Conservation (phyloP, 2,113 vertebrate genomes). For the Egretta garzetta region DNA sequence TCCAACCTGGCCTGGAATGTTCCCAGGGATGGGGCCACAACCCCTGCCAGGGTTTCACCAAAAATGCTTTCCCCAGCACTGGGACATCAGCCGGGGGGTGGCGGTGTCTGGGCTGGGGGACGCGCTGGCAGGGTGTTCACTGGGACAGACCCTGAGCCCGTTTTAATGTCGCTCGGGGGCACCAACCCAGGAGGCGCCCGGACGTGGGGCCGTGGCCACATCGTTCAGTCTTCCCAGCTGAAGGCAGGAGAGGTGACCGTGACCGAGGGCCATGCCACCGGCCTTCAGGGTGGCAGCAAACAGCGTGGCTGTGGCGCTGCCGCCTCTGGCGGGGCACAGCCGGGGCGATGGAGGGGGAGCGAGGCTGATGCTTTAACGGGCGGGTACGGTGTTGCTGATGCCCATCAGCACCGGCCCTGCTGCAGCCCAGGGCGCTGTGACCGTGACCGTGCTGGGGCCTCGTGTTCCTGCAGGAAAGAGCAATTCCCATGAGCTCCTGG, state of each 20-base stretch:
- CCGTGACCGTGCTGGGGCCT: not conserved
- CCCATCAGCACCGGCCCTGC: not conserved
- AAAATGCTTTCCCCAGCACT: not conserved
- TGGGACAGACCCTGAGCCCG: not conserved
- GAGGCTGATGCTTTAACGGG: not conserved
- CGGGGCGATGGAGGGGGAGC: not conserved
- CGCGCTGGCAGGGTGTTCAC: not conserved
- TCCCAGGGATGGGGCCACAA: too few relatives aligned
- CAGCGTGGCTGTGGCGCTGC: not conserved
- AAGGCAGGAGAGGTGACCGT: not conserved
- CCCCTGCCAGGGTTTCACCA: too few relatives aligned
- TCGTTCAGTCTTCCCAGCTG: not conserved
- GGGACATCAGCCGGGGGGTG: not conserved
- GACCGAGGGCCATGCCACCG: not conserved
- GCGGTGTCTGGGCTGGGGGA: not conserved
- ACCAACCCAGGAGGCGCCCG: too few relatives aligned
- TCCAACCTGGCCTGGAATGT: too few relatives aligned
- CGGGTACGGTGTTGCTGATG: not conserved
- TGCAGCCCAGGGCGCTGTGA: not conserved
- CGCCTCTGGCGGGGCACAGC: not conserved
- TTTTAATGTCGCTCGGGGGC: not conserved
- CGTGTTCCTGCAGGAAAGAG: not conserved
- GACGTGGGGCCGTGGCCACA: not conserved
- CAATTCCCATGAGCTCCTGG: not conserved
- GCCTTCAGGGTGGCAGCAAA: too few relatives aligned